Evolutionary conservation across 2,113 vertebrate species (phyloP).

Genomic region (Thunnus thynnus): DNA sequence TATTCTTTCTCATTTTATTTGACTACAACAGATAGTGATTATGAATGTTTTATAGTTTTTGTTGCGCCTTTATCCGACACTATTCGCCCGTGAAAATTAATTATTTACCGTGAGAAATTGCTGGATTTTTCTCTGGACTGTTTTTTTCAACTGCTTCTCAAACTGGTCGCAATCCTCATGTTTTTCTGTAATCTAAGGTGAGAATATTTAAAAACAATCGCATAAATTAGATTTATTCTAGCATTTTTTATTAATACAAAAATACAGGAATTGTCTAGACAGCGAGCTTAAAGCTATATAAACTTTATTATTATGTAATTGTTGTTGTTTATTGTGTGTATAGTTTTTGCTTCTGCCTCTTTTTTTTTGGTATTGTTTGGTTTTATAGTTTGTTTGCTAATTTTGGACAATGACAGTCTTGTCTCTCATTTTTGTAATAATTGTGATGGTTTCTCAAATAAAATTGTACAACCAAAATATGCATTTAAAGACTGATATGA

Average conservation of each 20-base stretch:
- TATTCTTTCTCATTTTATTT: background rate
- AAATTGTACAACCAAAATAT: too few species aligned
- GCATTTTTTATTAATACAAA: too few species aligned
- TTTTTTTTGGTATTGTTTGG: background rate
- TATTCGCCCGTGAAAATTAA: background rate
- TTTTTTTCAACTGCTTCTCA: background rate
- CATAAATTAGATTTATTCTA: background rate
- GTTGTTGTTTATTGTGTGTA: background rate
- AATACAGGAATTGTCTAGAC: too few species aligned
- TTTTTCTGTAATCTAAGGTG: conserved; percentile 67
- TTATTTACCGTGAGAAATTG: background rate
- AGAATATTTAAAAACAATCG: conserved; percentile 20
- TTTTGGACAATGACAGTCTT: background rate
- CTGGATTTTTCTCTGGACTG: conserved; percentile 3
- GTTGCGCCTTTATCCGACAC: background rate
- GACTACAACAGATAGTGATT: background rate
- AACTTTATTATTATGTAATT: background rate
- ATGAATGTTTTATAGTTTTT: background rate
- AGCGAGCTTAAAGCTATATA: background rate
- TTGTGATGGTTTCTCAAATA: too few species aligned
- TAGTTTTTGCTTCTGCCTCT: too few species aligned
- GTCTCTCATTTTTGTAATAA: too few species aligned
- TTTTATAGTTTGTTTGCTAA: background rate
- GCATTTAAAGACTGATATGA: too few species aligned
- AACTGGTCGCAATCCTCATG: conserved; percentile 42